Evolutionary conservation across 1,140 invertebrate species (phyloP).

Genomic region (Pachypeltis micranthus): DNA sequence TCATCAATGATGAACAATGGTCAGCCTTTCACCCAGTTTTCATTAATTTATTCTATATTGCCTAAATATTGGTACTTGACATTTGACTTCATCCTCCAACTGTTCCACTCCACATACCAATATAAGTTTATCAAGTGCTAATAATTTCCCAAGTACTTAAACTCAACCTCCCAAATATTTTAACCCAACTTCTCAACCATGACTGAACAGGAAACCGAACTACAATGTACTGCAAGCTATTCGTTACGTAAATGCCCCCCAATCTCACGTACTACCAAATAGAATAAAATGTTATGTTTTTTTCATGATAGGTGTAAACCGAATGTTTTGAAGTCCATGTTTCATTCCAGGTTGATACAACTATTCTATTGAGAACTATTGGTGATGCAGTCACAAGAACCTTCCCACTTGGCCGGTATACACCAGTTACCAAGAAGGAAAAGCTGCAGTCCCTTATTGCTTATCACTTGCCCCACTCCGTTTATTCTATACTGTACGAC

Average conservation of each 20-base stretch:
- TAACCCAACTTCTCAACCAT: background rate
- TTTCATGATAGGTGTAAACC: background rate
- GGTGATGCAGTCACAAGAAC: constrained; percentile 62
- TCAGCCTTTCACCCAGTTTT: no score
- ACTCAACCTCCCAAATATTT: background rate
- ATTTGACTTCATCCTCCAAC: no score
- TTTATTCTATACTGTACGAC: constrained; percentile 55
- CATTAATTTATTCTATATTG: no score
- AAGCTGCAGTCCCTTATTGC: constrained; percentile 63
- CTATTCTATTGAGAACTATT: constrained; percentile 52
- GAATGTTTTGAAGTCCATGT: constrained; percentile 10
- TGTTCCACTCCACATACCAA: no score
- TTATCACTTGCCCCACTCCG: constrained; percentile 60
- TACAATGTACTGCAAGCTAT: background rate
- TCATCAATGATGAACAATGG: no score
- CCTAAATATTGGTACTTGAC: no score
- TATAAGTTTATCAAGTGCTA: no score
- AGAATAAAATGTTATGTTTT: background rate
- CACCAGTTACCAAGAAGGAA: constrained; percentile 59
- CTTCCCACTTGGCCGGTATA: constrained; percentile 66
- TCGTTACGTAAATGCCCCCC: background rate
- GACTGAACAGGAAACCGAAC: background rate
- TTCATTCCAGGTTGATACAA: constrained; percentile 54
- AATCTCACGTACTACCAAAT: background rate
- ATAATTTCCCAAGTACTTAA: no score